Evolutionary conservation across 2,797 vertebrate genomes (phyloP).

Genomic region (Bufotes viridis): DNA sequence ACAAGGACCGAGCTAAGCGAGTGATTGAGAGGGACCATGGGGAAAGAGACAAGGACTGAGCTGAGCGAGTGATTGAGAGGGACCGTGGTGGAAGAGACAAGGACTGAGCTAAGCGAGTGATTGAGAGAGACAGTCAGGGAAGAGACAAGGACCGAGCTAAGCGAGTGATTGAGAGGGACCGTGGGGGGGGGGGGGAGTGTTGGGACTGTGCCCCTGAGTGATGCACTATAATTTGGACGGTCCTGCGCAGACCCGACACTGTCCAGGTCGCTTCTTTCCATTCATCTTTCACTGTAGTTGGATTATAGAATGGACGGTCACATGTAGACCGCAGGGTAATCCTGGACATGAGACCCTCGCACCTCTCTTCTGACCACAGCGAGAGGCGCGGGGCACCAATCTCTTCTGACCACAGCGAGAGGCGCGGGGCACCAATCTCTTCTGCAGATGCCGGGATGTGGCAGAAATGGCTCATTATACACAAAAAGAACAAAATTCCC

Average conservation of each 20-base stretch:
- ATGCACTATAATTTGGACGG: no score
- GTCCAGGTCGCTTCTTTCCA: no score
- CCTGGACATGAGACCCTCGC: neutral
- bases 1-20: no score
- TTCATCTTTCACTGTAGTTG: no score
- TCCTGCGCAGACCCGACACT: no score
- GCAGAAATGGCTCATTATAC: neutral
- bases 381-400: neutral
- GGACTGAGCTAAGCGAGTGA: no score
- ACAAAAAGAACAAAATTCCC: neutral
- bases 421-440: neutral
- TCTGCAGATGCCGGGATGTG: slow-evolving; percentile 40
- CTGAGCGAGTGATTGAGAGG: no score
- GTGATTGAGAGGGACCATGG: no score
- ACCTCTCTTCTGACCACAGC: slow-evolving; percentile 13
- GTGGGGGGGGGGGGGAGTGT: neutral
- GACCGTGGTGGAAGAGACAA: no score
- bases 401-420: slow-evolving; percentile 9
- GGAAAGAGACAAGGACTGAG: no score
- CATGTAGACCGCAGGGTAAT: neutral
- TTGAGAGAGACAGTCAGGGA: no score
- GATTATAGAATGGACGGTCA: neutral
- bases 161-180: neutral
- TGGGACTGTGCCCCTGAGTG: neutral
- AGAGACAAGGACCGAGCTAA: no score